Evolutionary conservation across 1,140 invertebrate genomes (phyloP), one percentile per base, ranked within the genome.

Genomic region (Bombus fervidus): DNA sequence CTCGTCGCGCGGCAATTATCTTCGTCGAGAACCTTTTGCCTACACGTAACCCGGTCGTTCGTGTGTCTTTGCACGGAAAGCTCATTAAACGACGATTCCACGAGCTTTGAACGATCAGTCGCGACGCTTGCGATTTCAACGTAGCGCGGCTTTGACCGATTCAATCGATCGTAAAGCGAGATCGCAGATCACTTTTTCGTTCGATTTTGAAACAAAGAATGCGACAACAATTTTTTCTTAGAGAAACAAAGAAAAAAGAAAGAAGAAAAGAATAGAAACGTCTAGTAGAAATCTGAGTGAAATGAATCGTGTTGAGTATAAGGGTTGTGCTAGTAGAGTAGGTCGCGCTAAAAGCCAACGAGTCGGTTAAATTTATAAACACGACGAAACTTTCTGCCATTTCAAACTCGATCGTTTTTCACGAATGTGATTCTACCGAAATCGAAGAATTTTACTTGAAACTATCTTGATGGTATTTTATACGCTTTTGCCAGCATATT

Each of bases 1-100:
- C 85, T 91, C 89, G 87, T 86, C 87, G 68, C 84, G 77, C 78
- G 81, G 89, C 84, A 91, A 92, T 90, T 88, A 91, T 90, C 86
- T 86, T 59, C 39, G 73, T 59, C 34, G 74, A 59, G 83, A 75
- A 28, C 73, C 78, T 72, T 80, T 78, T 84, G 41, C 41, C 41
- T 34, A 15, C 62, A 37, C 53, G 66, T 37, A 64, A 62, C 64
- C 22, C 41, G 64, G 57, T 66, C n/a, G 39, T 64, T 72, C n/a
- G 76, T 34, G n/a, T 3, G 66, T 83, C 81, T 83, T 47, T 22
- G 73, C 53, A 18, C 37, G 28, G 25, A 73, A 81, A 80, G 68
- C 77, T 80, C 68, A 68, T 85, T 81, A 80, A 80, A 85, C 83
- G 43, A 43, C 39, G 53, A 28, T 28, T 62, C n/a, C 25, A 3